Conservation (phyloP, 2,113 vertebrate species). For the Melozone crissalis region DNA sequence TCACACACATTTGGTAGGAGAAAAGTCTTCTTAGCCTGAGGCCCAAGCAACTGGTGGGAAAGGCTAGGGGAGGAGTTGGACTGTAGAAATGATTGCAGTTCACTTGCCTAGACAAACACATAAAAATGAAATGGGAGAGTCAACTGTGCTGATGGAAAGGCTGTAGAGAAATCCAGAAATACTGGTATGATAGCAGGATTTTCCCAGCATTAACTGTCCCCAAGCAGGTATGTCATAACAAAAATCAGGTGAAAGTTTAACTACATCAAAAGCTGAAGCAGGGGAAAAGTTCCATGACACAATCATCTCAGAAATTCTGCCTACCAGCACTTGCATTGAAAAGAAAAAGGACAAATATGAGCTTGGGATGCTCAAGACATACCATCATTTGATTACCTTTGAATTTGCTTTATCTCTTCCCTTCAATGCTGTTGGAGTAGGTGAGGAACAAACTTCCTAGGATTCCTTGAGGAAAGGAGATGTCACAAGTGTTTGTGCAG, state of each 20-base stretch:
- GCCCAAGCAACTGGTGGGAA: not conserved
- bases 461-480: not conserved
- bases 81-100: not conserved
- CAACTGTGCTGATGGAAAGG: not conserved
- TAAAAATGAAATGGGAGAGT: not conserved
- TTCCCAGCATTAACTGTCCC: not conserved
- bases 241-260: not conserved
- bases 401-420: not conserved
- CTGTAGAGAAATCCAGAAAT: slow-evolving; percentile 23
- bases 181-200: not conserved
- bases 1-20: not conserved
- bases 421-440: not conserved
- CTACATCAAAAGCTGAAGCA: not conserved
- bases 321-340: not conserved
- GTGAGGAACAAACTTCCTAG: not conserved
- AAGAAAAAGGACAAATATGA: not conserved
- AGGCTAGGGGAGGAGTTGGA: not conserved
- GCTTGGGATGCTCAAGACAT: not conserved
- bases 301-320: not conserved
- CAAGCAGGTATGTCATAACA: not conserved
- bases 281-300: not conserved
- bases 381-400: not conserved
- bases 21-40: not conserved
- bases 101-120: not conserved
- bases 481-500: not conserved